Evolutionary conservation across 2,797 vertebrate genomes (phyloP).

Genomic region (Phalloptychus januarius): DNA sequence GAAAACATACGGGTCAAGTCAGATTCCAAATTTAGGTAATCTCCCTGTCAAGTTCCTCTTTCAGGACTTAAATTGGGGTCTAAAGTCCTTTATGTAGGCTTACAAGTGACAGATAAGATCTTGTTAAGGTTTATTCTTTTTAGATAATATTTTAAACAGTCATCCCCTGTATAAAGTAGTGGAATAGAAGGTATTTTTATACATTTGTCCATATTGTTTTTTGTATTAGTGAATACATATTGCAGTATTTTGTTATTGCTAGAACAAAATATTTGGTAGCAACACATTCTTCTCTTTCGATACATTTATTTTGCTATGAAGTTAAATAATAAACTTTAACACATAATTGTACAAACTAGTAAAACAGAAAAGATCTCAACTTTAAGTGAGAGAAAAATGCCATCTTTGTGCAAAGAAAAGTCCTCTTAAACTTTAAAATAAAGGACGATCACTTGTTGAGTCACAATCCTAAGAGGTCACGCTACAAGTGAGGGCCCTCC

Average conservation of each 20-base stretch:
- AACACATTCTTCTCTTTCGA: not conserved
- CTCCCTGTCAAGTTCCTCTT: not conserved
- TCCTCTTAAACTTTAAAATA: constrained; percentile 14
- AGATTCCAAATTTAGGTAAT: not conserved
- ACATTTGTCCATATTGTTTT: not conserved
- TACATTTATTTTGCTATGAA: not conserved
- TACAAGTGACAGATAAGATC: not conserved
- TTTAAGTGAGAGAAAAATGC: not conserved
- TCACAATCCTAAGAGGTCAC: constrained; percentile 41
- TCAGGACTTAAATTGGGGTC: not conserved
- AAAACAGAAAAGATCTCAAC: not conserved
- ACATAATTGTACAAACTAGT: not conserved
- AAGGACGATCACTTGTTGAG: constrained; percentile 28
- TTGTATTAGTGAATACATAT: not conserved
- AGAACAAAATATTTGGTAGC: not conserved
- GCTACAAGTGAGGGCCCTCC: constrained; percentile 74
- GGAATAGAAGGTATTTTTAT: not conserved
- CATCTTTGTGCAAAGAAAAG: not conserved
- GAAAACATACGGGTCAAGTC: not conserved
- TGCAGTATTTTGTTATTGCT: not conserved
- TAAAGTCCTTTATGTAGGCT: not conserved
- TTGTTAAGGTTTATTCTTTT: not conserved
- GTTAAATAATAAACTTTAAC: not conserved
- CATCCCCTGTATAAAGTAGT: not conserved
- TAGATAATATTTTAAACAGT: not conserved